phyloP scores from a whole-genome alignment of 1,140 invertebrate genomes.

The Gonatopus flavifemur region DNA sequence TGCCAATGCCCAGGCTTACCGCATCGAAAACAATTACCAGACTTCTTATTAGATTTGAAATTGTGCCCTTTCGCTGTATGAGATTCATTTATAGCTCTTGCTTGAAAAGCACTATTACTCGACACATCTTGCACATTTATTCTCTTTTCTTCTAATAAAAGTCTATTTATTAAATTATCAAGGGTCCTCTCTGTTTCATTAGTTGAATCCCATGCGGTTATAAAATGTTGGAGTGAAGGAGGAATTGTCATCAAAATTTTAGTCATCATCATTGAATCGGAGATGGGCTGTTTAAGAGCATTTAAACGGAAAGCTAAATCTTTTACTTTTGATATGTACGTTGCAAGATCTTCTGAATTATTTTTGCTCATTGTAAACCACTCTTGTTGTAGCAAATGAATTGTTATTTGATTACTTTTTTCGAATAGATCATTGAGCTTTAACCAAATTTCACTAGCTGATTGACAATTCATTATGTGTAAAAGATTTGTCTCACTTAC shows the following conservation, averaged over 20 bases:
- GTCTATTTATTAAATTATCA: conserved; percentile 32
- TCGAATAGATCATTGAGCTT: no score
- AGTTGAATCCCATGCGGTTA: conserved; percentile 43
- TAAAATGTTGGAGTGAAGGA: conserved; percentile 33
- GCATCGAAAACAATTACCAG: background rate
- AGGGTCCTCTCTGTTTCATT: conserved; percentile 26
- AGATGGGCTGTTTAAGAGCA: conserved; percentile 24
- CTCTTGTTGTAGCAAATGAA: conserved; percentile 34
- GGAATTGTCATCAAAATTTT: conserved; percentile 37
- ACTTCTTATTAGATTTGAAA: background rate
- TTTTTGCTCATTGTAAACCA: conserved; percentile 31
- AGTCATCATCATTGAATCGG: conserved; percentile 34
- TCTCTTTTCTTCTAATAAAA: conserved; percentile 32
- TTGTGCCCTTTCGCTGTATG: background rate
- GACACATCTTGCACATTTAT: background rate
- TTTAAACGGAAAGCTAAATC: conserved; percentile 28
- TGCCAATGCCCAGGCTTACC: background rate
- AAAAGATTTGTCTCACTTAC: conserved; percentile 18
- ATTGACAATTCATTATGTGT: conserved; percentile 40
- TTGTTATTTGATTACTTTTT: no score
- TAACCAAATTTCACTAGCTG: conserved; percentile 39
- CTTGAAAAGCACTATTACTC: conserved; percentile 7
- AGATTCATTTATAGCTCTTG: background rate
- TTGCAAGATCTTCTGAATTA: conserved; percentile 21
- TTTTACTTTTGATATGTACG: conserved; percentile 36